These are phyloP conservation scores for Drosophila baimaii DNA, from an alignment of 1,140 invertebrate species.

Conservation along the genomic window DNA sequence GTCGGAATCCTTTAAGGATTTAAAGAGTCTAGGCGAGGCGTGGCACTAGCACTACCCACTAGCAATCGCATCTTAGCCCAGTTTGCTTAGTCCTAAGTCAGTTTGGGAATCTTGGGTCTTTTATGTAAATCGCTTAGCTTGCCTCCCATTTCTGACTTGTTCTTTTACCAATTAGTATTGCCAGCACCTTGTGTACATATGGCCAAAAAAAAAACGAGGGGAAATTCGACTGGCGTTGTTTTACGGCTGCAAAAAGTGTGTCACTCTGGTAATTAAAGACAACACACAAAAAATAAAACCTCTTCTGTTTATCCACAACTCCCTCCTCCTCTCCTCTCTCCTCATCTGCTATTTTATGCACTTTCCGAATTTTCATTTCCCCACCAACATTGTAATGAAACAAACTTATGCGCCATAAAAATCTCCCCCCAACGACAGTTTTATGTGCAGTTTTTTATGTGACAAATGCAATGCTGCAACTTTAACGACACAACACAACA, in stretches of 20 bases:
- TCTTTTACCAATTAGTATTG: constrained; percentile 13
- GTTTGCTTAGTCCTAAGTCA: constrained; percentile 18
- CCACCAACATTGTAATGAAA: constrained; percentile 35
- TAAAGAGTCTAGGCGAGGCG: constrained; percentile 11
- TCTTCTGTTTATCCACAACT: no score
- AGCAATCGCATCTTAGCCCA: constrained; percentile 35
- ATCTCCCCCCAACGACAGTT: constrained; percentile 18
- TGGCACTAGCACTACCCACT: background rate
- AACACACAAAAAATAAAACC: background rate
- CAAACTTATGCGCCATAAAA: constrained; percentile 41
- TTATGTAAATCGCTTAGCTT: background rate
- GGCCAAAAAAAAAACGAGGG: background rate
- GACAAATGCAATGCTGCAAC: constrained; percentile 29
- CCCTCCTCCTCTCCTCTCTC: background rate
- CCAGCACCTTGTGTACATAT: background rate
- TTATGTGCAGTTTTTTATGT: constrained; percentile 36
- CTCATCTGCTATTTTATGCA: constrained; percentile 12
- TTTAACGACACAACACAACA: constrained; percentile 7
- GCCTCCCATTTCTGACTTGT: background rate
- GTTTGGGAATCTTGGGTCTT: background rate
- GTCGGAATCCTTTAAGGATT: constrained; percentile 37
- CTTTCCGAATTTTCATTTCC: constrained; percentile 16
- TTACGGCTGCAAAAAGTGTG: constrained; percentile 20
- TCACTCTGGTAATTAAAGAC: constrained; percentile 43
- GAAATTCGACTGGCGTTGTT: constrained; percentile 4